Conservation (phyloP, 2,888 invertebrate species). For the Chaitophorus viminalis region DNA sequence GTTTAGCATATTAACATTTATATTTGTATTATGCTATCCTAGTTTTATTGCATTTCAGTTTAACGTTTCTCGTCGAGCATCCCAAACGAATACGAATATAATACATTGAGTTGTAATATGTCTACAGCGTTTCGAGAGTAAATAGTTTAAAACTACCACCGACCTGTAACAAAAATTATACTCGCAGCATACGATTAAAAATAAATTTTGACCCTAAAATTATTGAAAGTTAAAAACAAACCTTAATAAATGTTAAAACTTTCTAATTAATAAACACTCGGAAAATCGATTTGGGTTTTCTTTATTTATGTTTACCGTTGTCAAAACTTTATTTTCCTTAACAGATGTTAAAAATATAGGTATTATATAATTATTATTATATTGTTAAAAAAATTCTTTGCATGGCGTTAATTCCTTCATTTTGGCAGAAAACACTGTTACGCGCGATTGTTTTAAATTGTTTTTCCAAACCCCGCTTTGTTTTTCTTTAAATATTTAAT, state of each 20-base stretch:
- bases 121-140: too few species aligned
- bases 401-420: background rate
- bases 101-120: too few species aligned
- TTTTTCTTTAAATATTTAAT: background rate
- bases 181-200: background rate
- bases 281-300: background rate
- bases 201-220: background rate
- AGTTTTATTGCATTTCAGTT: constrained; percentile 25
- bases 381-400: background rate
- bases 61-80: constrained; percentile 5
- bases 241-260: background rate
- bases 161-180: too few species aligned
- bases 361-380: background rate
- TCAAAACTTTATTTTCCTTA: background rate
- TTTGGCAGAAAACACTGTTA: background rate
- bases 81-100: background rate
- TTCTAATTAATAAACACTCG: background rate
- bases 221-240: background rate
- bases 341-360: background rate
- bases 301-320: background rate
- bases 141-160: too few species aligned
- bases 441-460: background rate
- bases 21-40: constrained; percentile 10
- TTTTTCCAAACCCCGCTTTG: background rate
- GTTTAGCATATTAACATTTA: constrained; percentile 29